Base-by-base conservation (phyloP, 1,140 invertebrate species). In the Apocrypta bakeri region DNA sequence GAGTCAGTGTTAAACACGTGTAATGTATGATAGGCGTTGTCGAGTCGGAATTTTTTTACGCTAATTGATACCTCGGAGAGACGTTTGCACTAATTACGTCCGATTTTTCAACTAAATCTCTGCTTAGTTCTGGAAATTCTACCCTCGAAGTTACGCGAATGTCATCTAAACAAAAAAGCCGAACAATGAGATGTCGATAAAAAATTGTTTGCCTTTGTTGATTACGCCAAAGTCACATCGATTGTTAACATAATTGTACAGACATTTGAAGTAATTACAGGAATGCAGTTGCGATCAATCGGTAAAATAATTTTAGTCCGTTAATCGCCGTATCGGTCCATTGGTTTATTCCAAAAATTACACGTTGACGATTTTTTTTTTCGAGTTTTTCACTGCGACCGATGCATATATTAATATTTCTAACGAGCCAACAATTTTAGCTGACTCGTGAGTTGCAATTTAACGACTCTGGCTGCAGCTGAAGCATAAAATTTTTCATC, bases 391-490 rank as follows among this genome's bases (percentile, higher is more conserved):
- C n/a, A 8, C 2, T 4, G 14, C 21, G 21, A 6, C 68, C 17
- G 3, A 29, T 31, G 48, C 17, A 31, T 71, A 31, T 71, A 71
- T 71, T 71, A 37, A 31, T 21, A 21, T 71, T 71, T 71, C 29
- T 66, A 71, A 71, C 37, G 68, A 71, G 29, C 31, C 14, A 37
- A 71, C 37, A 37, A 71, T 31, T 71, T 71, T 37, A 29, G 25
- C 68, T 14, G 9, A 25, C 14, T n/a, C 2, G 2, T 4, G 3
- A 25, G 63, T 29, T 25, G 31, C 21, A 21, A 33, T 33, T 71
- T 71, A 71, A 31, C 11, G 68, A 33, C 31, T 71, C 25, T 31
- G 14, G 14, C 31, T 31, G n/a, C n/a, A 31, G 31, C 17, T 9
- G 63, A 29, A 29, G 24, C 63, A 66, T 66, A 66, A 66, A 66